Evolutionary conservation across 2,888 invertebrate species (phyloP).

Genomic region (Tholera decimalis): DNA sequence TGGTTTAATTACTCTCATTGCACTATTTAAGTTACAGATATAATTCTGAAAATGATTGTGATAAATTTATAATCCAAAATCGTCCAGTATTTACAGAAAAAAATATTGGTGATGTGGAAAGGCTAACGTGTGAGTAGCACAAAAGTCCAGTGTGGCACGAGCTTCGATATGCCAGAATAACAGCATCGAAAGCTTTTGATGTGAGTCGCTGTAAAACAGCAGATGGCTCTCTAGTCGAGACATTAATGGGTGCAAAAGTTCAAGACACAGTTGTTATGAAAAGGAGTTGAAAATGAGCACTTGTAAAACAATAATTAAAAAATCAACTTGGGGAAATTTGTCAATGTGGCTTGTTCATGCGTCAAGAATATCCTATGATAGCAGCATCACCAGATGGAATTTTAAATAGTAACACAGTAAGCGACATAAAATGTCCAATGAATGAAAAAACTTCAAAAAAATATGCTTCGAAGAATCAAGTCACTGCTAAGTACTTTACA

Average conservation of each 20-base stretch:
- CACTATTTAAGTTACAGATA: background rate
- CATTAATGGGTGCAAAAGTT: background rate
- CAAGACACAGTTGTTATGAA: background rate
- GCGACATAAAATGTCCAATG: too few species aligned
- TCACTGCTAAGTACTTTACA: too few species aligned
- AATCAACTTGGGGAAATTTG: background rate
- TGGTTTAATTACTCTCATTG: background rate
- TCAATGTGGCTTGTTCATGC: background rate
- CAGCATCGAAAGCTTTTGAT: slow-evolving; percentile 1
- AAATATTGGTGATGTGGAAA: background rate
- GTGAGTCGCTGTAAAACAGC: slow-evolving; percentile 1
- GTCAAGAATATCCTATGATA: background rate
- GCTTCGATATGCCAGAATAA: slow-evolving; percentile 2
- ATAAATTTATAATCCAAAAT: background rate
- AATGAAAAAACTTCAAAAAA: too few species aligned
- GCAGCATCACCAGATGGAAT: slow-evolving; percentile 7
- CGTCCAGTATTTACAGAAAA: background rate
- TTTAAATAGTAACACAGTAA: background rate
- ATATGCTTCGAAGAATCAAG: too few species aligned
- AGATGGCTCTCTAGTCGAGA: background rate
- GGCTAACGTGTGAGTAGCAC: background rate
- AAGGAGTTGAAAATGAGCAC: background rate
- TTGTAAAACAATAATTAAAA: slow-evolving; percentile 1
- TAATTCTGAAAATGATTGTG: background rate
- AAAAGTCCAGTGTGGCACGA: slow-evolving; percentile 1